Conservation (phyloP, 2,797 vertebrate species). For the Lycodopsis pacificus region DNA sequence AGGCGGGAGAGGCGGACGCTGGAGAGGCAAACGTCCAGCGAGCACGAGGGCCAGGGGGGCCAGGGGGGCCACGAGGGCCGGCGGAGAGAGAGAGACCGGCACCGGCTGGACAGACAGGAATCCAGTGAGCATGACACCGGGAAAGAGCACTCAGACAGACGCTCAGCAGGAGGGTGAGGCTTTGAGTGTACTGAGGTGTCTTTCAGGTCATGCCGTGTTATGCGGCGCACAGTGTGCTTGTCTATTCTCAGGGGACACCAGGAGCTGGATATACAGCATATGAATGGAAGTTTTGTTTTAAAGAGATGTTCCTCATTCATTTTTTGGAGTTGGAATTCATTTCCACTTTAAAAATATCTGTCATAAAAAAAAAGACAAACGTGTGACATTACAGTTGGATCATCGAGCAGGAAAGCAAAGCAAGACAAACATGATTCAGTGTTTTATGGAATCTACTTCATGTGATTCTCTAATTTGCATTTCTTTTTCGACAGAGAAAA, state of each 20-base stretch:
- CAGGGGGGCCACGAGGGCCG: constrained; percentile 74
- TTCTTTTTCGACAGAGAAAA: constrained; percentile 79
- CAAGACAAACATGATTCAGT: neutral
- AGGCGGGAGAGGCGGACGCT: constrained; percentile 80
- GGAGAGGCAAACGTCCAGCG: constrained; percentile 86
- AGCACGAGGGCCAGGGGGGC: constrained; percentile 79
- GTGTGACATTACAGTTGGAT: neutral
- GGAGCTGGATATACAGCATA: neutral
- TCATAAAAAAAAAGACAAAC: neutral
- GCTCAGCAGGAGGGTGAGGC: constrained; percentile 84
- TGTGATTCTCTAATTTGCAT: constrained; percentile 4
- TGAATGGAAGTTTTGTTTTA: neutral
- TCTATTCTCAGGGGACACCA: neutral
- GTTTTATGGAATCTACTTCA: neutral
- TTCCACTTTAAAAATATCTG: neutral
- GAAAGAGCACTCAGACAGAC: constrained; percentile 85
- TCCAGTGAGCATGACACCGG: constrained; percentile 91
- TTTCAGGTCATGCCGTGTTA: neutral
- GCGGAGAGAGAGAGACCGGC: constrained; percentile 86
- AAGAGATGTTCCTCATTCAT: neutral
- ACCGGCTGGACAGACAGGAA: constrained; percentile 89
- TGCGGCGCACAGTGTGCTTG: neutral
- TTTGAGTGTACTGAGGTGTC: neutral
- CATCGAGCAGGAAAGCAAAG: neutral
- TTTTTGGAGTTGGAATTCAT: neutral